These are phyloP conservation scores for Taenioides sp. DNA, from an alignment of 2,797 vertebrate species.

Conservation along the genomic window DNA sequence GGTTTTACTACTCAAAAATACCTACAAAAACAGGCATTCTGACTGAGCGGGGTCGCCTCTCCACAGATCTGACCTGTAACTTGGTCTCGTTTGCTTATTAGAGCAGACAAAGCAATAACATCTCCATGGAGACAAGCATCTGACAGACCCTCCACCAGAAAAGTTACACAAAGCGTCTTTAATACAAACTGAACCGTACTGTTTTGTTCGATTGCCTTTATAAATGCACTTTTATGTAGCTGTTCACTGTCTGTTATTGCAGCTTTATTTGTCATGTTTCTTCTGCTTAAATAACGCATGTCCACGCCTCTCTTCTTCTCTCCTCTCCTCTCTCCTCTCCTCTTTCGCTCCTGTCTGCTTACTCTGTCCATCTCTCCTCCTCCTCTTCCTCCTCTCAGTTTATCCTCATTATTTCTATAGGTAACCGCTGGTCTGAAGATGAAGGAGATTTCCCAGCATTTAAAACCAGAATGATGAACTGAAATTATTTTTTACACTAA, in stretches of 20 bases:
- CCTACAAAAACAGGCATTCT: too few species aligned
- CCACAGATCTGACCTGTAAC: too few species aligned
- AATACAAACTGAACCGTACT: background rate
- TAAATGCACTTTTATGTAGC: background rate
- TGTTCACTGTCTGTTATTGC: slow-evolving; percentile 7
- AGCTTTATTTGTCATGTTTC: slow-evolving; percentile 42
- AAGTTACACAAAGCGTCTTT: too few species aligned
- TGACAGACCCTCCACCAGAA: too few species aligned
- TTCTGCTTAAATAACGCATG: slow-evolving; percentile 67
- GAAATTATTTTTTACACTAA: slow-evolving; percentile 71
- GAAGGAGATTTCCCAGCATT: slow-evolving; percentile 67
- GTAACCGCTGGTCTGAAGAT: slow-evolving; percentile 78
- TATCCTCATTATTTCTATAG: slow-evolving; percentile 98
- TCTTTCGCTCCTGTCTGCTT: slow-evolving; percentile 27
- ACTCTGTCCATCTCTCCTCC: slow-evolving; percentile 18
- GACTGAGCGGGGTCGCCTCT: too few species aligned
- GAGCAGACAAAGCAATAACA: too few species aligned
- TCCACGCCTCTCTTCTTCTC: slow-evolving; percentile 45
- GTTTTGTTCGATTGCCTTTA: background rate
- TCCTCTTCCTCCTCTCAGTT: slow-evolving; percentile 74
- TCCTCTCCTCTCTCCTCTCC: background rate
- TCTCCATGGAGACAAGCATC: too few species aligned
- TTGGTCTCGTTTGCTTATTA: too few species aligned
- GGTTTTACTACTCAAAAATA: too few species aligned
- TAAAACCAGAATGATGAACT: slow-evolving; percentile 76